Base-by-base conservation (phyloP, 2,888 invertebrate species). In the Loripinus fragilis region DNA sequence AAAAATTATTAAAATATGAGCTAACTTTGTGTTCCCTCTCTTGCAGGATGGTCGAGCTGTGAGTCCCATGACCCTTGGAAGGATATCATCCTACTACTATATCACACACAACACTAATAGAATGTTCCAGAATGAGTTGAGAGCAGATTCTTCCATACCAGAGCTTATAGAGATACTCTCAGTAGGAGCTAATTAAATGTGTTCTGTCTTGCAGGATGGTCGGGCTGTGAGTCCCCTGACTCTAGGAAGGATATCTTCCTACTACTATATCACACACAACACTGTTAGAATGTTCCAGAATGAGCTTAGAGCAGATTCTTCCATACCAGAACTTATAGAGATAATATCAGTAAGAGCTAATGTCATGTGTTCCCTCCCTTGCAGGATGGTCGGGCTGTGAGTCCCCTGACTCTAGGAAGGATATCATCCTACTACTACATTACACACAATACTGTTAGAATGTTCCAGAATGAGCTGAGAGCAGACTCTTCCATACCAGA, bases 401-500 rank as follows among this genome's bases (percentile, higher is more conserved):
- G 50, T 0, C 87, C 90, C 2, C 77, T 83, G 82, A 96, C 98
- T 89, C 96, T 97, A 94, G 99, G 99, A 0, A 95, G 97, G 76
- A 97, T 99, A 78, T 96, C 98, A 0, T 99, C 99, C 0, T 99
- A 97, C 94, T 99, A 99, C 94, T 99, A 99, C 94, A 94, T 99
- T 35, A 97, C 97, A 0, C 97, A 99, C 94, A 96, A 96, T 89
- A 99, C 98, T 0, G 96, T 99, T 95, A 95, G 96, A 60, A 96
- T 97, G 93, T 97, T 99, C 92, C 94, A 95, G 64, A 95, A 96
- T 45, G 94, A 95, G 38, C 93, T 99, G 65, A 94, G 94, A n/a
- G 93, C 95, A 0, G 95, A 95, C 80, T 95, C 96, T 90, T 94
- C 95, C 33, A 93, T 96, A 0, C 96, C 97, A 74, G 96, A 97